Evolutionary conservation across 1,140 invertebrate species (phyloP).

Genomic region (Anoplophora glabripennis): DNA sequence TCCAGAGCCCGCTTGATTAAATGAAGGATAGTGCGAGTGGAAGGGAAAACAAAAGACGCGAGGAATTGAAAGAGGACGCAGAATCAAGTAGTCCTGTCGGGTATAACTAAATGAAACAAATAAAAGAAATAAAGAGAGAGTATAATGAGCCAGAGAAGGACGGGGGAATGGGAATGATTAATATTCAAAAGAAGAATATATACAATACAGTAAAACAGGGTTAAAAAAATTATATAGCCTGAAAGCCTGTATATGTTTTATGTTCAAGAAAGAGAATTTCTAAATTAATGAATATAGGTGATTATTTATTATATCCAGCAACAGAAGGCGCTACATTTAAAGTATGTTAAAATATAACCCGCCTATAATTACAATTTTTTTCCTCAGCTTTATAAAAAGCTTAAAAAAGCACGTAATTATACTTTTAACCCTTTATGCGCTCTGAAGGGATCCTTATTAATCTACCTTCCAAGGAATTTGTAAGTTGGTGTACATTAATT

Average conservation of each 20-base stretch:
- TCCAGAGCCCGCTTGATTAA: conserved; percentile 33
- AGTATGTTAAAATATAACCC: conserved; percentile 10
- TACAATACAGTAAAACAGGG: conserved; percentile 28
- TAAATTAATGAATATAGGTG: conserved; percentile 10
- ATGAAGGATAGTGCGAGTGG: conserved; percentile 30
- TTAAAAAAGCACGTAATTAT: conserved; percentile 8
- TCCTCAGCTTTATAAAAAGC: not conserved
- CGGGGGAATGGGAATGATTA: conserved; percentile 24
- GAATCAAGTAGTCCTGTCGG: conserved; percentile 11
- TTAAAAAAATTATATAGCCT: conserved; percentile 20
- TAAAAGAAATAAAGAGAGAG: conserved; percentile 21
- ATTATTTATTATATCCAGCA: conserved; percentile 2
- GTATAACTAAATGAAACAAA: conserved; percentile 11
- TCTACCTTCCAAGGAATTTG: conserved; percentile 14
- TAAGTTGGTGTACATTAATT: conserved; percentile 23
- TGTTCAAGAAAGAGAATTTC: no score
- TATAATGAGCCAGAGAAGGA: conserved; percentile 20
- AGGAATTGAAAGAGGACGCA: conserved; percentile 3
- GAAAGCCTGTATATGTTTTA: not conserved
- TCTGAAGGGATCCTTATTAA: conserved; percentile 16
- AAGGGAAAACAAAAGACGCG: conserved; percentile 1
- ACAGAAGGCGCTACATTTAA: not conserved
- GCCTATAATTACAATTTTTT: conserved; percentile 12
- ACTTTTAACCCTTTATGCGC: conserved; percentile 16
- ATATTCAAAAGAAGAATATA: conserved; percentile 28